phyloP scores from a whole-genome alignment of 1,140 invertebrate genomes.

The Trichonephila clavata region DNA sequence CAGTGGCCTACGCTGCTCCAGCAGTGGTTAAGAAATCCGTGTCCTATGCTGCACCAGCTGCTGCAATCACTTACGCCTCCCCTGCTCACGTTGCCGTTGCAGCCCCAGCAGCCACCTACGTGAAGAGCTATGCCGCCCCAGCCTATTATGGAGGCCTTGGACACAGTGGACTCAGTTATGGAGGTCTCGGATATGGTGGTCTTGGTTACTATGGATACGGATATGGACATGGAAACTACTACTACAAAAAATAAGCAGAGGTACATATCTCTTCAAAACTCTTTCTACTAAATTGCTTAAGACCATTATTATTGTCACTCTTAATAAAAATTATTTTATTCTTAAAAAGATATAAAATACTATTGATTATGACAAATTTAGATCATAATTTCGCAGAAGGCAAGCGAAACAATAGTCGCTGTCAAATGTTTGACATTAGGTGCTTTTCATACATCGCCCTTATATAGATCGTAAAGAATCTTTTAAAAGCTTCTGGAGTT shows the following conservation, averaged over 20 bases:
- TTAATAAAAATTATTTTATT: no score
- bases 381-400: no score
- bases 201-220: neutral
- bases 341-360: no score
- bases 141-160: neutral
- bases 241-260: constrained; percentile 6
- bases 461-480: no score
- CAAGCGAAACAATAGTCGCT: no score
- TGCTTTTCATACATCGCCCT: no score
- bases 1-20: neutral
- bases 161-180: neutral
- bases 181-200: neutral
- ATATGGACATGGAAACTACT: neutral
- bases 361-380: no score
- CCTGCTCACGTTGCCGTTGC: neutral
- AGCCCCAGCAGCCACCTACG: neutral
- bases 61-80: neutral
- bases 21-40: neutral
- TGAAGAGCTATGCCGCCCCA: neutral
- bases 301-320: no score
- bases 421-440: no score
- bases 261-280: no score
- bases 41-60: neutral
- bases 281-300: no score
- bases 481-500: no score